Conservation (phyloP, 2,888 invertebrate species). For the Heteromyza rotundicornis region DNA sequence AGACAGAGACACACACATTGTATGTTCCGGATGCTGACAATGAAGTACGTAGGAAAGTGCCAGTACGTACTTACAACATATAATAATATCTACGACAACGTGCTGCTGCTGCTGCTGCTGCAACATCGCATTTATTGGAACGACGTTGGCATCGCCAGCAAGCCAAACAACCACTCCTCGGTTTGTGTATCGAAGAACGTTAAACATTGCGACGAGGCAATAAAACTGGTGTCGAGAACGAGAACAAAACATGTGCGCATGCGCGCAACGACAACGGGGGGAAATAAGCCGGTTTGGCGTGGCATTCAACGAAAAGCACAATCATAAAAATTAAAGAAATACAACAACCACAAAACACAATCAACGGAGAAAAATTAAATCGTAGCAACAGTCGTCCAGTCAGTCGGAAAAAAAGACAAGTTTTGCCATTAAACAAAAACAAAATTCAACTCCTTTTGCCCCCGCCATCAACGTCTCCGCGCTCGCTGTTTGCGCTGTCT, state of each 20-base stretch:
- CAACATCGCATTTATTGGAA: conserved; percentile 5
- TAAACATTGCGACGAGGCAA: neutral
- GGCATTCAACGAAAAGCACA: conserved; percentile 37
- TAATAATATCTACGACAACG: conserved; percentile 12
- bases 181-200: conserved; percentile 14
- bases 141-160: neutral
- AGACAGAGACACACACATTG: too few relatives aligned
- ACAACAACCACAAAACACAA: conserved; percentile 5
- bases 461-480: too few relatives aligned
- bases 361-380: conserved; percentile 13
- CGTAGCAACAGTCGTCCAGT: conserved; percentile 11
- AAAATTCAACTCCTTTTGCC: conserved; percentile 5
- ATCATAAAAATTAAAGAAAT: conserved; percentile 7
- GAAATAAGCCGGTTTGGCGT: conserved; percentile 45
- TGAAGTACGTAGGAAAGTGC: neutral
- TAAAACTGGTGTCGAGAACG: conserved; percentile 10
- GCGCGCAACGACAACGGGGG: conserved; percentile 11
- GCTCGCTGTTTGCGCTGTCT: neutral
- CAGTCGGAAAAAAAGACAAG: conserved; percentile 12
- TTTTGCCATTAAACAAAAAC: conserved; percentile 11
- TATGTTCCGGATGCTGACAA: neutral
- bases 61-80: neutral
- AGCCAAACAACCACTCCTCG: conserved; percentile 14
- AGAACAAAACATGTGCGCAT: conserved; percentile 17
- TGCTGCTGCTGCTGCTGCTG: conserved; percentile 15